Percentiles rank a stretch among this genome's conserved stretches.
Conservation (phyloP, 2,888 invertebrate genomes). For the Muscina levida region DNA sequence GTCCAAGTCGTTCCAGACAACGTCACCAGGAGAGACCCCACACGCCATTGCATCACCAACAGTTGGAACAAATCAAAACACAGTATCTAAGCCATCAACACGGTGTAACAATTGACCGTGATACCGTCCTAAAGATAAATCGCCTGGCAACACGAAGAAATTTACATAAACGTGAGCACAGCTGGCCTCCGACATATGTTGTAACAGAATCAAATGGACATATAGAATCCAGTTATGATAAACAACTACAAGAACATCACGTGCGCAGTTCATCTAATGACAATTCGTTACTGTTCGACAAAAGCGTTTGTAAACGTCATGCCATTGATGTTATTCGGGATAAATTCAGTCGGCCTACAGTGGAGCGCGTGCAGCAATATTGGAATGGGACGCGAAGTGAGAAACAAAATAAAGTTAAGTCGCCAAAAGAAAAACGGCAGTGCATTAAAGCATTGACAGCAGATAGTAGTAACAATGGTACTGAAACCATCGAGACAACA, state of each 20-base stretch:
- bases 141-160: conserved; percentile 76
- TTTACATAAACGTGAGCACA: conserved; percentile 76
- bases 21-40: conserved; percentile 70
- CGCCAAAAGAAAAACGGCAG: conserved; percentile 44
- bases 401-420: conserved; percentile 54
- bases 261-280: conserved; percentile 70
- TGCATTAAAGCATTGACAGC: conserved; percentile 48
- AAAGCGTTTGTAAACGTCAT: conserved; percentile 72
- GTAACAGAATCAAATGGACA: conserved; percentile 7
- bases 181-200: conserved; percentile 76
- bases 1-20: conserved; percentile 76
- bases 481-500: conserved; percentile 38
- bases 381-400: conserved; percentile 17
- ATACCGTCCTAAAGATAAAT: conserved; percentile 79
- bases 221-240: conserved; percentile 3
- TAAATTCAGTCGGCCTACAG: conserved; percentile 76
- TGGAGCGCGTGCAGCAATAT: conserved; percentile 22
- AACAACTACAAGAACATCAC: conserved; percentile 47
- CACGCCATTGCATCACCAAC: conserved; percentile 72
- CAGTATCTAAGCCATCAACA: conserved; percentile 75
- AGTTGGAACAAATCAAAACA: conserved; percentile 75
- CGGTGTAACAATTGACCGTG: conserved; percentile 77
- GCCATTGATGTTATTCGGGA: conserved; percentile 75
- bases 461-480: conserved; percentile 50
- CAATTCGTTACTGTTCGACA: conserved; percentile 71